Percentiles rank a stretch among this genome's conserved stretches.
phyloP scores from a whole-genome alignment of 2,888 invertebrate species.

The Cerastis leucographa region DNA sequence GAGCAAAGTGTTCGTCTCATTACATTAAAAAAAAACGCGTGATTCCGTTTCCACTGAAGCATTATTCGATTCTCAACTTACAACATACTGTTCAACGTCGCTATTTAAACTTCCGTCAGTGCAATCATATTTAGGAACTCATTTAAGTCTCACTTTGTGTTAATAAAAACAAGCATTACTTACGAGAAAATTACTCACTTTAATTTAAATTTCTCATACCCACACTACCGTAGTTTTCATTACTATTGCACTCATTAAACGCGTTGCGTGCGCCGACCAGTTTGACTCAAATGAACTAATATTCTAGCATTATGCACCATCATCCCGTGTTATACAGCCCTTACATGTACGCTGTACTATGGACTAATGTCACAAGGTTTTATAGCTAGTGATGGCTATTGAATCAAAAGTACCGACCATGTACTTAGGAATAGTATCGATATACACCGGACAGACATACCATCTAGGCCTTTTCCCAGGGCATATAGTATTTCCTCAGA shows the following conservation, averaged over 20 bases:
- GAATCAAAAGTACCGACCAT: slow-evolving; percentile 16
- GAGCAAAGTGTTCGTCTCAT: neutral
- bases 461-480: neutral
- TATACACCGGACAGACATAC: no score
- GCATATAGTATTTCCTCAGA: neutral
- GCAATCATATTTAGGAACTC: neutral
- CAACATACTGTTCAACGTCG: neutral
- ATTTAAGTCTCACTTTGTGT: neutral
- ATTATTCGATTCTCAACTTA: neutral
- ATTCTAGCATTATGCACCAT: slow-evolving; percentile 45
- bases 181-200: neutral
- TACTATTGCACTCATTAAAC: slow-evolving; percentile 35
- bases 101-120: neutral
- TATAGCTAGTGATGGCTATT: slow-evolving; percentile 38
- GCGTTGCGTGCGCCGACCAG: slow-evolving; percentile 42
- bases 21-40: neutral
- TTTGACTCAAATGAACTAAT: slow-evolving; percentile 52
- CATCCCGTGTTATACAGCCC: slow-evolving; percentile 56
- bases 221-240: slow-evolving; percentile 13
- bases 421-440: neutral
- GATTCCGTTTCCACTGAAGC: neutral
- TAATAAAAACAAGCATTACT: neutral
- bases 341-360: slow-evolving; percentile 43
- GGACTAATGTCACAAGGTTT: slow-evolving; percentile 52
- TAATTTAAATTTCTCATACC: neutral